These are phyloP conservation scores for Pachliopta kotzebuea DNA, from an alignment of 2,888 invertebrate genomes.

Conservation along the genomic window DNA sequence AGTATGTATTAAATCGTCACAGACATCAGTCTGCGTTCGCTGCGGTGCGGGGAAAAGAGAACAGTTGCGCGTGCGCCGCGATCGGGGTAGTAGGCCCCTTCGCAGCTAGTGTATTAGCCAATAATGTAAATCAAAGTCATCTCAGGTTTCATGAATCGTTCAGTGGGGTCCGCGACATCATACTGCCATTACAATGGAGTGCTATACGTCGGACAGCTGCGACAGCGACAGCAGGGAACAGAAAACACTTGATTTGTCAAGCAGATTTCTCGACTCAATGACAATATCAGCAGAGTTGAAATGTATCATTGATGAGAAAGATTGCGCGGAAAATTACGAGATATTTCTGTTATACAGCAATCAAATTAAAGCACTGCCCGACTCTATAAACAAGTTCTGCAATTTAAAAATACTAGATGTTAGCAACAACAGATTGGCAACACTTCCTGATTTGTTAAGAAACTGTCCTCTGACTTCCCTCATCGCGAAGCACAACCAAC, in stretches of 20 bases:
- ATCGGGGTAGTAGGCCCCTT: constrained; percentile 38
- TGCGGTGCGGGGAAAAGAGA: constrained; percentile 26
- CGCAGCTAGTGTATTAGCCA: constrained; percentile 31
- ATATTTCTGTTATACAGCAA: constrained; percentile 94
- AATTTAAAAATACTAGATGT: constrained; percentile 91
- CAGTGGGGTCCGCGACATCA: constrained; percentile 20
- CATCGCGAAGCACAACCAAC: constrained; percentile 92
- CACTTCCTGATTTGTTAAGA: constrained; percentile 88
- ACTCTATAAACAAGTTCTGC: constrained; percentile 82
- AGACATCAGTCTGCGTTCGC: constrained; percentile 27
- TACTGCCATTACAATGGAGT: constrained; percentile 81
- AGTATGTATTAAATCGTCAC: constrained; percentile 23
- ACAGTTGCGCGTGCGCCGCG: constrained; percentile 74
- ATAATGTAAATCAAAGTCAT: constrained; percentile 50
- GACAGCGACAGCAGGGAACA: constrained; percentile 87
- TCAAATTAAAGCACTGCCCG: constrained; percentile 85
- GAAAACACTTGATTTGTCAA: constrained; percentile 85
- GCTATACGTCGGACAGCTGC: constrained; percentile 91
- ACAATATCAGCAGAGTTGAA: constrained; percentile 81
- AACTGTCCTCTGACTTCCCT: constrained; percentile 88
- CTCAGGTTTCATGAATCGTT: constrained; percentile 30
- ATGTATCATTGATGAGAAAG: constrained; percentile 81
- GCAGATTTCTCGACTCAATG: constrained; percentile 77
- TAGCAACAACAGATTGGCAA: constrained; percentile 90
- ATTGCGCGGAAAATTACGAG: constrained; percentile 82